phyloP scores from a whole-genome alignment of 2,888 invertebrate genomes.

The Dicycla oo region DNA sequence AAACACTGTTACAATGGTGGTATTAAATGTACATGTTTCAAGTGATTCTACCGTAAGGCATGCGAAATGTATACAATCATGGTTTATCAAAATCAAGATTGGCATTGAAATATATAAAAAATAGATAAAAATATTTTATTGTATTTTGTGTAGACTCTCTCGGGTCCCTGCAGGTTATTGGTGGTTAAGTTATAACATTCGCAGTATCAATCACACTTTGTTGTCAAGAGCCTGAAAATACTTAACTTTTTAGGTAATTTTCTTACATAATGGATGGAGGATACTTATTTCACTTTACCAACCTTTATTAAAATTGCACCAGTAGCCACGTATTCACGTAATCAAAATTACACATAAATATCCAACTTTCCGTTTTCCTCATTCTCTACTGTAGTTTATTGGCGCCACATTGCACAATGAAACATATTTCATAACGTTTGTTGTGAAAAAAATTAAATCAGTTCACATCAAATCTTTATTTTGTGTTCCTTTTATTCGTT shows the following conservation, averaged over 20 bases:
- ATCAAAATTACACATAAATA: conserved; percentile 13
- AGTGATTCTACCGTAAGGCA: no score
- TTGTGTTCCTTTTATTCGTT: not conserved
- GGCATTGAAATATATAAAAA: no score
- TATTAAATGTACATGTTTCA: no score
- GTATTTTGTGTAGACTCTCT: not conserved
- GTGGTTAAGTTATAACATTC: not conserved
- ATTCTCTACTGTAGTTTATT: not conserved
- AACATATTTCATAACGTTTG: conserved; percentile 16
- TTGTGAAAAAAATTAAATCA: not conserved
- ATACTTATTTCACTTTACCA: not conserved
- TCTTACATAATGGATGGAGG: no score
- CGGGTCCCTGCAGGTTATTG: not conserved
- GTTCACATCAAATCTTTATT: not conserved
- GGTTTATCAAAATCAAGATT: no score
- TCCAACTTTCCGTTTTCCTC: conserved; percentile 34
- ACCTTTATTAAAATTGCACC: conserved; percentile 15
- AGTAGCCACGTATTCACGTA: not conserved
- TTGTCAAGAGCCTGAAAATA: not conserved
- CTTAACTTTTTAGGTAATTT: not conserved
- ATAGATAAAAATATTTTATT: no score
- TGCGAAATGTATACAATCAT: no score
- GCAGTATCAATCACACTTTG: not conserved
- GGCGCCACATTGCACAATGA: conserved; percentile 33
- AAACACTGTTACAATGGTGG: no score